phyloP scores from a whole-genome alignment of 2,888 invertebrate species.

The Blastobasis adustella region DNA sequence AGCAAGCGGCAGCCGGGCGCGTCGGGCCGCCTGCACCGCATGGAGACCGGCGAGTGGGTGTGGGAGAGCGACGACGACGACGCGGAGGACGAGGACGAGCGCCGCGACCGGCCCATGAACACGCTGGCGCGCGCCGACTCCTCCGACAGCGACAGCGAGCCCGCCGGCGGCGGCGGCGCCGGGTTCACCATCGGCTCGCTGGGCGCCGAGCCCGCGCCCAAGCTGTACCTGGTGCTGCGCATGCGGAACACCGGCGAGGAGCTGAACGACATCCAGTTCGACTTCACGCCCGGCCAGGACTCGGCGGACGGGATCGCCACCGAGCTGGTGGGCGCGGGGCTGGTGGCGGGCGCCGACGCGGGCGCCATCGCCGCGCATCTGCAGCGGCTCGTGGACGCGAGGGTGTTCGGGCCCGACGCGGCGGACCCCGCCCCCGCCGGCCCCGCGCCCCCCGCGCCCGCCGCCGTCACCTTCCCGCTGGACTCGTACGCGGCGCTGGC shows the following conservation, averaged over 20 bases:
- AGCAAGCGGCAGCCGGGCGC: conserved; percentile 90
- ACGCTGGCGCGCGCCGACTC: conserved; percentile 75
- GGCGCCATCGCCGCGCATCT: conserved; percentile 94
- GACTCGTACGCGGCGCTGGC: conserved; percentile 59
- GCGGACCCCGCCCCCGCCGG: conserved; percentile 51
- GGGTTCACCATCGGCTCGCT: conserved; percentile 54
- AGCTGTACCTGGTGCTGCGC: conserved; percentile 89
- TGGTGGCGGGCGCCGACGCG: conserved; percentile 94
- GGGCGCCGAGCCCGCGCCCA: conserved; percentile 55
- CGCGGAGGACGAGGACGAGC: conserved; percentile 70
- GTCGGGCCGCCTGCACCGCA: conserved; percentile 89
- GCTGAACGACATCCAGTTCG: conserved; percentile 98
- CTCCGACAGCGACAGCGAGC: conserved; percentile 72
- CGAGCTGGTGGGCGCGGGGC: conserved; percentile 97
- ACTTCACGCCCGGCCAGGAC: conserved; percentile 94
- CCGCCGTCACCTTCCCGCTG: conserved; percentile 92
- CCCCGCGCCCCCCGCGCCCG: conserved; percentile 64
- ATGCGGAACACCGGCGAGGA: conserved; percentile 94
- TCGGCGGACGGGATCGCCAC: conserved; percentile 96
- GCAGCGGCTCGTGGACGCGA: conserved; percentile 87
- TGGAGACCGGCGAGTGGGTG: conserved; percentile 98
- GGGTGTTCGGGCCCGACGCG: conserved; percentile 24
- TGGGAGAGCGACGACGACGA: conserved; percentile 97
- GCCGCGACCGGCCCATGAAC: conserved; percentile 77
- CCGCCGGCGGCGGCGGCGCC: conserved; percentile 21